These are phyloP conservation scores for Perizoma flavofasciatum DNA, from an alignment of 2,888 invertebrate species.

Conservation along the genomic window DNA sequence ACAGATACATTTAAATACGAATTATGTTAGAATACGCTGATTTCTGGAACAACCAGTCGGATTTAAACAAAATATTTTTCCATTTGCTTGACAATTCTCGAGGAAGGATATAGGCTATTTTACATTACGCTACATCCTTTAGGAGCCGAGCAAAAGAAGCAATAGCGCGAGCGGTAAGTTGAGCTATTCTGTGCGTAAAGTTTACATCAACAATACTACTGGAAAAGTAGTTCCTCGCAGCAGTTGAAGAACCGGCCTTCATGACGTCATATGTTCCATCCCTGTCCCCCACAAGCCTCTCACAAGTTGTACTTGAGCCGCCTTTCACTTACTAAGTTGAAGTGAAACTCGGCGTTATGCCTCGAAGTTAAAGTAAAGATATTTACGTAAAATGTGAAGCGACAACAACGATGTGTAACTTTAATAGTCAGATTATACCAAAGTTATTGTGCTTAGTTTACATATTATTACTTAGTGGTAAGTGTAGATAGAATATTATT, in stretches of 20 bases:
- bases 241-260: constrained; percentile 35
- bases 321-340: constrained; percentile 68
- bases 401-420: constrained; percentile 38
- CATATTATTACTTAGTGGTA: constrained; percentile 55
- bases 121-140: too few species aligned
- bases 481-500: constrained; percentile 34
- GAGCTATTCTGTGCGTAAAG: background rate
- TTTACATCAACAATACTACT: constrained; percentile 19
- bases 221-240: constrained; percentile 15
- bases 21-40: too few species aligned
- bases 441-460: constrained; percentile 64
- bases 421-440: constrained; percentile 65
- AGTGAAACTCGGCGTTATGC: constrained; percentile 42
- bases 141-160: too few species aligned
- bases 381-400: constrained; percentile 52
- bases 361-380: constrained; percentile 25
- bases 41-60: too few species aligned
- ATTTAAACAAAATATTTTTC: too few species aligned
- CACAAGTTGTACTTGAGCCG: constrained; percentile 46
- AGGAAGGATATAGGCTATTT: too few species aligned
- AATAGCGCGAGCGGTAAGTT: too few species aligned
- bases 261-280: constrained; percentile 50
- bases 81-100: too few species aligned
- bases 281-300: constrained; percentile 56
- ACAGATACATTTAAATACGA: too few species aligned